Evolutionary conservation across 1,140 invertebrate species (phyloP).

Genomic region (Aphaenogaster rudis): DNA sequence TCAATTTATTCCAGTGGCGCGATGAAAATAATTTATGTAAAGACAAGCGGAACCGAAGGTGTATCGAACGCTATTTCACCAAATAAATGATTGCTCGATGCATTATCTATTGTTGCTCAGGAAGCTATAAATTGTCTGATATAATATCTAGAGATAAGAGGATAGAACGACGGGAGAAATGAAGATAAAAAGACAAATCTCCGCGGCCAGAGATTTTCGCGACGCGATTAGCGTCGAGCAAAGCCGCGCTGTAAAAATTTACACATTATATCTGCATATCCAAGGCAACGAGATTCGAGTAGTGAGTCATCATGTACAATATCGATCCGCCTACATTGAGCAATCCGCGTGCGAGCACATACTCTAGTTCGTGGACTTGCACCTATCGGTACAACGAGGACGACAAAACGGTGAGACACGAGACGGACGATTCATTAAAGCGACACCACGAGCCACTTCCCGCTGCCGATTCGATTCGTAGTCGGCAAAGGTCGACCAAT

Average conservation of each 20-base stretch:
- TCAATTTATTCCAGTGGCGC: neutral
- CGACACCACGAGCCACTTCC: constrained; percentile 51
- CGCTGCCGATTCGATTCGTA: constrained; percentile 56
- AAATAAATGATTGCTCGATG: neutral
- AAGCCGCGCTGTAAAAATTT: constrained; percentile 5
- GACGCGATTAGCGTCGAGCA: neutral
- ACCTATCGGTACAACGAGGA: constrained; percentile 32
- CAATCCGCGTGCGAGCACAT: constrained; percentile 38
- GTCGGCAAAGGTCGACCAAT: constrained; percentile 67
- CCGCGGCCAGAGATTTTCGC: neutral
- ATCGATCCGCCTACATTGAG: constrained; percentile 61
- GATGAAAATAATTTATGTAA: constrained; percentile 15
- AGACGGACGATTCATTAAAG: constrained; percentile 64
- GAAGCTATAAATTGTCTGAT: neutral
- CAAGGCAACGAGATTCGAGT: constrained; percentile 45
- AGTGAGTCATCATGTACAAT: constrained; percentile 44
- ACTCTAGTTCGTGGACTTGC: constrained; percentile 12
- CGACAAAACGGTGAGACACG: constrained; percentile 12
- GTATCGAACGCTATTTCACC: neutral
- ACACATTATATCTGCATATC: constrained; percentile 12
- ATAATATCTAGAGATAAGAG: neutral
- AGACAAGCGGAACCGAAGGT: neutral
- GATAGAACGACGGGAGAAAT: neutral
- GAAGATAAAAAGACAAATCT: neutral
- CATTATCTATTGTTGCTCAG: neutral